These are phyloP conservation scores for Orthosia gracilis DNA, from an alignment of 2,888 invertebrate genomes.

Conservation along the genomic window DNA sequence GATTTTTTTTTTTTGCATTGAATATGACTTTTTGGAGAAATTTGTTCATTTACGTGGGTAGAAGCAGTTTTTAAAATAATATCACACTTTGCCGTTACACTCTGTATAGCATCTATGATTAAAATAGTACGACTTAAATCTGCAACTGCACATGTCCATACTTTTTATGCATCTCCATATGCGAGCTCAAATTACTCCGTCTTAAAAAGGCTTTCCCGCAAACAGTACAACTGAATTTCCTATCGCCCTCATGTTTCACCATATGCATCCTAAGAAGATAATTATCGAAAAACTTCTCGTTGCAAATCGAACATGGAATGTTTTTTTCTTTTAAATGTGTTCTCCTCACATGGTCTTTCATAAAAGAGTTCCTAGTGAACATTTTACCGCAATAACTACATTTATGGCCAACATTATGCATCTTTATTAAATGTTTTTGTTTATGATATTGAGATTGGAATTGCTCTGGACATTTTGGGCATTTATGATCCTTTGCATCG, in stretches of 20 bases:
- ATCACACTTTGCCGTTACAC: too few species aligned
- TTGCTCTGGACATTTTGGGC: slow-evolving; percentile 82
- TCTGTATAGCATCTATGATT: not conserved
- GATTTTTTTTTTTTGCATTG: too few species aligned
- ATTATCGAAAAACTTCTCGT: slow-evolving; percentile 86
- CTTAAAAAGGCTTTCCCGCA: slow-evolving; percentile 91
- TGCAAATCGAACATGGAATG: slow-evolving; percentile 84
- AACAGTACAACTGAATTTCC: slow-evolving; percentile 90
- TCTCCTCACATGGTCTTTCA: slow-evolving; percentile 86
- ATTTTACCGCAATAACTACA: slow-evolving; percentile 84
- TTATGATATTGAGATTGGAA: slow-evolving; percentile 90
- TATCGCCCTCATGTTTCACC: slow-evolving; percentile 90
- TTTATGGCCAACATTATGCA: slow-evolving; percentile 85
- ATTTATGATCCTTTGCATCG: slow-evolving; percentile 84
- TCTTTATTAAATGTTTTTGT: slow-evolving; percentile 89
- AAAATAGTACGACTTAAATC: slow-evolving; percentile 16
- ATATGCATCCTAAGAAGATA: slow-evolving; percentile 86
- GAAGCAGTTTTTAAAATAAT: too few species aligned
- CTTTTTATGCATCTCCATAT: slow-evolving; percentile 89
- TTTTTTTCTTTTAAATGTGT: slow-evolving; percentile 88
- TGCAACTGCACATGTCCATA: slow-evolving; percentile 78
- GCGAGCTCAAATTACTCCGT: slow-evolving; percentile 91
- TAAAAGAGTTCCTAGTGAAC: slow-evolving; percentile 87
- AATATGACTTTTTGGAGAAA: too few species aligned
- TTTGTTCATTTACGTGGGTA: too few species aligned